phyloP scores from a whole-genome alignment of 2,888 invertebrate genomes.

The Chloromyia formosa region DNA sequence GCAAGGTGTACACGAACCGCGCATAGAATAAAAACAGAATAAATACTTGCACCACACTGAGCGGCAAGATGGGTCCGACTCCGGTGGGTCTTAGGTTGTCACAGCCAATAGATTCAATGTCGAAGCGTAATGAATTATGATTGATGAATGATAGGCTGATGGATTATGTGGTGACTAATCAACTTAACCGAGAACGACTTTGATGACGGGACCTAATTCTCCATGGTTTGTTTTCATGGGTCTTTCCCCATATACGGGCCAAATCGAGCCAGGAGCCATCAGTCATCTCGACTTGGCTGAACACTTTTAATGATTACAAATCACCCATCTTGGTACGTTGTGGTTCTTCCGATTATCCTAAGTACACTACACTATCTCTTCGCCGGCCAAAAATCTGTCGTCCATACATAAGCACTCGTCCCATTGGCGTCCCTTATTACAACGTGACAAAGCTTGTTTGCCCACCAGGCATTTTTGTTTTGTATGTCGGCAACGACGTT shows the following conservation, averaged over 20 bases:
- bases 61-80: constrained; percentile 9
- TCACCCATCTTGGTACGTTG: constrained; percentile 19
- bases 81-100: constrained; percentile 45
- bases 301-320: constrained; percentile 25
- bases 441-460: background rate
- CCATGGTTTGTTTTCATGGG: constrained; percentile 27
- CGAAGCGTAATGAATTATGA: constrained; percentile 50
- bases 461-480: background rate
- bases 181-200: constrained; percentile 45
- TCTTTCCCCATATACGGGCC: background rate
- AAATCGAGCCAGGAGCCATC: too few relatives aligned
- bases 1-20: background rate
- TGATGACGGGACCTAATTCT: constrained; percentile 49
- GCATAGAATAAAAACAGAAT: constrained; percentile 1
- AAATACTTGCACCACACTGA: too few relatives aligned
- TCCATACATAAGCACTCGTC: too few relatives aligned
- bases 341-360: constrained; percentile 29
- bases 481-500: constrained; percentile 2
- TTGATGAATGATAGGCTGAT: constrained; percentile 51
- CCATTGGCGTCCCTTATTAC: background rate
- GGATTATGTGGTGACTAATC: constrained; percentile 50
- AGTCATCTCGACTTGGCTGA: background rate
- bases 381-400: background rate
- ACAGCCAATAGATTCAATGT: constrained; percentile 38
- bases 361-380: constrained; percentile 21